Evolutionary conservation across 2,797 vertebrate genomes (phyloP).

Genomic region (Eutrigla gurnardus): DNA sequence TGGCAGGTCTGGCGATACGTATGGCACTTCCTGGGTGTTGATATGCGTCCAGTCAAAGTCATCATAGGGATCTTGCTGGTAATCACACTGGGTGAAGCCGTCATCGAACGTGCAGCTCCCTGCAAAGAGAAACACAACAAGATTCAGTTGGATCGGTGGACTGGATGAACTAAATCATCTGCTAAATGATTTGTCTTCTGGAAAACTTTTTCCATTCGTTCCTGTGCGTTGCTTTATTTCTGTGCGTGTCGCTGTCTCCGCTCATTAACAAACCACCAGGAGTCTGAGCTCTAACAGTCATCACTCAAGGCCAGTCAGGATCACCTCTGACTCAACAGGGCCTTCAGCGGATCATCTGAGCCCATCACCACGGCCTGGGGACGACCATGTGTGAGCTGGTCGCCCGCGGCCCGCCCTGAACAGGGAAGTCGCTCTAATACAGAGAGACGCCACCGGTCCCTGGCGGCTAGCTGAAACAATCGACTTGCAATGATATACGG

Average conservation of each 20-base stretch:
- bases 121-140: conserved; percentile 65
- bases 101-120: conserved; percentile 96
- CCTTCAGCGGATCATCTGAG: conserved; percentile 78
- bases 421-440: conserved; percentile 68
- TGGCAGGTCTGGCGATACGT: conserved; percentile 93
- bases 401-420: conserved; percentile 48
- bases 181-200: background rate
- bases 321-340: conserved; percentile 78
- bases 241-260: conserved; percentile 48
- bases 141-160: conserved; percentile 11
- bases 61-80: conserved; percentile 95
- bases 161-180: background rate
- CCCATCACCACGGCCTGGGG: conserved; percentile 60
- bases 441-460: conserved; percentile 78
- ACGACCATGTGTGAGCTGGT: conserved; percentile 65
- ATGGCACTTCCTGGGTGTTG: conserved; percentile 93
- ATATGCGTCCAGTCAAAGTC: conserved; percentile 98
- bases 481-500: conserved; percentile 71
- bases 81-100: conserved; percentile 93
- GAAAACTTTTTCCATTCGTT: conserved; percentile 20
- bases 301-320: conserved; percentile 75
- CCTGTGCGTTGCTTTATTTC: conserved; percentile 32
- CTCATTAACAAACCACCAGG: conserved; percentile 74
- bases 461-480: conserved; percentile 64
- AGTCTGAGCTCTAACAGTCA: conserved; percentile 62